Conservation (phyloP, 2,797 vertebrate genomes). For the Falco concolor region DNA sequence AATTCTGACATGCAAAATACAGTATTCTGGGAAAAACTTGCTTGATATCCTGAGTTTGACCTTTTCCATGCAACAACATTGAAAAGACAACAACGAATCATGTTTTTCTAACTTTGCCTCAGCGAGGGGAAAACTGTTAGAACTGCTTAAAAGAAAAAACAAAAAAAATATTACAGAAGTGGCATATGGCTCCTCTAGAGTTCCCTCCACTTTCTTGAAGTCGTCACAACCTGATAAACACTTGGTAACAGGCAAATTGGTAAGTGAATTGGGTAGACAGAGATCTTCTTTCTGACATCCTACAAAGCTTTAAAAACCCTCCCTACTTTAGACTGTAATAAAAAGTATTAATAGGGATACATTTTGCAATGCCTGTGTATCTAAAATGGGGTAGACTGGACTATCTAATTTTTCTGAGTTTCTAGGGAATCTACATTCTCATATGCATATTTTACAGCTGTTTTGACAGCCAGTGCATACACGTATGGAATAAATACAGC, state of each 20-base stretch:
- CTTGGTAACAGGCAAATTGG: constrained; percentile 28
- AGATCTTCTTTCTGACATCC: neutral
- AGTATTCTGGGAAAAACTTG: neutral
- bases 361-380: neutral
- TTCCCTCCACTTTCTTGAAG: neutral
- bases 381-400: neutral
- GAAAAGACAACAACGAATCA: neutral
- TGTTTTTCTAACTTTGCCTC: neutral
- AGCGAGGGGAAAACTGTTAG: neutral
- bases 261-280: constrained; percentile 28
- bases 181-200: neutral
- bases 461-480: constrained; percentile 37
- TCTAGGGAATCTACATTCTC: neutral
- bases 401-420: neutral
- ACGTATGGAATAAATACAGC: neutral
- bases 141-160: neutral
- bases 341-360: constrained; percentile 3
- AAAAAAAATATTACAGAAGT: neutral
- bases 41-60: neutral
- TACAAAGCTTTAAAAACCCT: neutral
- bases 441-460: neutral
- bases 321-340: neutral
- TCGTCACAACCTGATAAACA: neutral
- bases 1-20: neutral
- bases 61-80: neutral